Evolutionary conservation across 2,888 invertebrate genomes (phyloP), one percentile per base, ranked within the genome.

Genomic region (Parapristionchus giblindavisi): DNA sequence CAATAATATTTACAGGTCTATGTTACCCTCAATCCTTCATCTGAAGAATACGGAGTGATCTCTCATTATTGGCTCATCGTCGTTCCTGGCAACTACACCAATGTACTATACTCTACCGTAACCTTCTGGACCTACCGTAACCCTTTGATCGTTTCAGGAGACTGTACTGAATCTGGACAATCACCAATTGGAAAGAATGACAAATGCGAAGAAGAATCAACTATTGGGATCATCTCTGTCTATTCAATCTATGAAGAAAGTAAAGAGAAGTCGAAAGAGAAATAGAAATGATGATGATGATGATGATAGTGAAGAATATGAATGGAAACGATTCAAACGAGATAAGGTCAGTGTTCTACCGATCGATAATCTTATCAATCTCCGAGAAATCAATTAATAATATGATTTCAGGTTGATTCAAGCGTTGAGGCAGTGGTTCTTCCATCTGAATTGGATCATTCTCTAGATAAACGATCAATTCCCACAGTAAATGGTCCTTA

Each of bases 11-110:
- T 73, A 6, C 48, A 73, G 73, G 48, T 29, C 17, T n/a, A 73
- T 60, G 77, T 76, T 38, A 32, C 52, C 4, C 71, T 84, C 54
- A 65, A 94, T 43, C 95, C 95, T 90, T 97, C 98, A 0, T 95
- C 96, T 0, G 98, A 98, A 90, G 96, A 96, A 89, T 96, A 96
- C 88, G 98, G 99, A 32, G 96, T 96, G 8, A 96, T 99, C 84
- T 94, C 94, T 76, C 95, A 98, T 90, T 99, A 99, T 90, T 96
- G 93, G 89, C 90, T 99, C 87, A 93, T 97, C 84, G 96, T 98
- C 76, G 95, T 99, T 32, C 97, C 97, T 3, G 87, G 93, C 93
- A 87, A 96, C 73, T 84, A 71, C 58, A 75, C 78, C 6, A 73
- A 76, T 74, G 80, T 80, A 74, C n/a, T 34, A 24, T n/a, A 6